Base-by-base conservation (phyloP, 37 sponge, comb jelly and placozoan species). In the Chondrilla cf. caribensis region DNA sequence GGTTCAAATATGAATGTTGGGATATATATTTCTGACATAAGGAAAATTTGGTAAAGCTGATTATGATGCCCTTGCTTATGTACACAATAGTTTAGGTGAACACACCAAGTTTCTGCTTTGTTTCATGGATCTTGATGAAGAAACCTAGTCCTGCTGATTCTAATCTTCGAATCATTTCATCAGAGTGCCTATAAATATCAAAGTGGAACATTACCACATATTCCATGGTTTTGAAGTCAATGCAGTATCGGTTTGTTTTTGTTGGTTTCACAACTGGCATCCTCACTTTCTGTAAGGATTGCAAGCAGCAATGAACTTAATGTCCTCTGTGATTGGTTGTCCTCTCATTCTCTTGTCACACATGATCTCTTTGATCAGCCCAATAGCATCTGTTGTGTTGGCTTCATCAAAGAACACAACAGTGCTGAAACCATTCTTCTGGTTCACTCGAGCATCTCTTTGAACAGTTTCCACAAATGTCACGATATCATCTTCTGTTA, bases 361-460 rank as follows among this genome's bases (percentile, higher is more conserved):
- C 96, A 98, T 95, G 73, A 98, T 89, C 89, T 98, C 98, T 54
- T 95, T 98, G 60, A 98, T 98, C 79, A 98, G 85, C 37, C 92
- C 95, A 72, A 97, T 81, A 37, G 89, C 92, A 58, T 93, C 94
- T 54, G 92, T 98, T 19, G 99, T 95, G 84, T 98, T 98, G 26
- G 99, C 99, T 86, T 98, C 99, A 86, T 98, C 99, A 91, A 98
- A 98, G 87, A 98, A 98, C 17, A 95, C 72, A 17, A 98, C 89
- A 31, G 96, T 98, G 77, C 92, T 86, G 37, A 89, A 41, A 0
- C 77, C 47, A 14, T 58, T 19, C 36, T 58, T 42, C 2, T 29
- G 25, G 57, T 98, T 95, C 19, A 42, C 18, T 64, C 35, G 33
- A 47, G 94, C 92, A n/a, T 58, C 73, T 47, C 47, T 73, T 51